Base-by-base conservation (phyloP, 1,140 invertebrate species). In the Drosophila serrata region DNA sequence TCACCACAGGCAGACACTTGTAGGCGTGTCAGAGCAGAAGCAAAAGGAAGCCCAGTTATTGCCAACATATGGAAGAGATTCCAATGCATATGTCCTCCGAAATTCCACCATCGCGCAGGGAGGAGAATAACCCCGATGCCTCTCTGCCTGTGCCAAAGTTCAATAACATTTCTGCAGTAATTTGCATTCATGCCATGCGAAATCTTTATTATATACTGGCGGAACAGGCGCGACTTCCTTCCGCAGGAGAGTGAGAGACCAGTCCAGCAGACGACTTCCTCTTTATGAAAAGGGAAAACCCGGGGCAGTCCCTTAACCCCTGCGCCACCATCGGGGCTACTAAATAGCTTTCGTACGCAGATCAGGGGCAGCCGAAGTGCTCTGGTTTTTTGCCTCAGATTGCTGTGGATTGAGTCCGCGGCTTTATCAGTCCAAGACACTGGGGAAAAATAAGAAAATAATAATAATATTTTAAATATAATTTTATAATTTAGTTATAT, bases 191-290 rank as follows among this genome's bases (percentile, higher is more conserved):
- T 31, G 45, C 40, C 33, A 46, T 33, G 39, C 43, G 43, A 49
- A 65, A 55, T 37, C 13, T 37, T 13, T 27, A 12, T 12, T 6
- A 42, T 19, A 24, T 29, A n/a, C n/a, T n/a, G n/a, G 51, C 33
- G 33, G 45, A 53, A 76, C 68, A 67, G 79, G 62, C 64, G 64
- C 79, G 67, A 88, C 82, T 88, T 88, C 82, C 82, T 87, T 82
- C 79, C 75, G 77, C 73, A 67, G 63, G 55, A 70, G 75, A 61
- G 49, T 59, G 55, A 70, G 75, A 61, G 49, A 35, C 31, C 49
- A 53, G 49, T 53, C 31, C 49, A 22, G 3, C 48, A 19, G 17
- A 33, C 31, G 31, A 72, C 75, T 87, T 87, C 79, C 82, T 75
- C 43, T 46, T 49, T 33, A 56, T 57, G 19, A 67, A 73, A 58